phyloP scores from a whole-genome alignment of 2,888 invertebrate species.

The Julus scandinavius region DNA sequence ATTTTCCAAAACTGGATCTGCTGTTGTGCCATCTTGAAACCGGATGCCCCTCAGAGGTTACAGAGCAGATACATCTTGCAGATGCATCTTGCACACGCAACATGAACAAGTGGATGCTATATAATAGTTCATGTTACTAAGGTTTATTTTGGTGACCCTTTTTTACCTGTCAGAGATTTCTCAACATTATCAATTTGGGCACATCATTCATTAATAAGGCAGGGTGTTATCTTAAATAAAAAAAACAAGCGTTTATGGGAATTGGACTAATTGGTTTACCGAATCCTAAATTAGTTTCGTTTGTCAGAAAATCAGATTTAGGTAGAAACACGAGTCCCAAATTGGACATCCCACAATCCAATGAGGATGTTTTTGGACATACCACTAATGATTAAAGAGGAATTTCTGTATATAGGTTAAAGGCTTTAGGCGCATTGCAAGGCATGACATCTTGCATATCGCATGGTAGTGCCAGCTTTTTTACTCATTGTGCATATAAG shows the following conservation, averaged over 20 bases:
- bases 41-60: no score
- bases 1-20: no score
- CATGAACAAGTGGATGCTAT: not conserved
- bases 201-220: no score
- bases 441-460: conserved; percentile 4
- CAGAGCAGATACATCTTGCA: no score
- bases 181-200: no score
- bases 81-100: no score
- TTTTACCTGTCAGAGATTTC: not conserved
- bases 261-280: not conserved
- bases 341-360: not conserved
- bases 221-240: no score
- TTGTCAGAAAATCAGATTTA: not conserved
- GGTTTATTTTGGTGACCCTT: not conserved
- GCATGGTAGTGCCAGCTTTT: conserved; percentile 33
- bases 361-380: conserved; percentile 15
- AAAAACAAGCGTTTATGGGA: not conserved
- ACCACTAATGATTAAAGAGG: conserved; percentile 29
- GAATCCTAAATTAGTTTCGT: not conserved
- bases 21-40: no score
- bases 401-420: conserved; percentile 19
- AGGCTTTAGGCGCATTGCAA: not conserved
- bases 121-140: not conserved
- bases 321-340: not conserved
- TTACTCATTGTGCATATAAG: conserved; percentile 29